phyloP scores from a whole-genome alignment of 2,797 vertebrate species.

The Luscinia megarhynchos region DNA sequence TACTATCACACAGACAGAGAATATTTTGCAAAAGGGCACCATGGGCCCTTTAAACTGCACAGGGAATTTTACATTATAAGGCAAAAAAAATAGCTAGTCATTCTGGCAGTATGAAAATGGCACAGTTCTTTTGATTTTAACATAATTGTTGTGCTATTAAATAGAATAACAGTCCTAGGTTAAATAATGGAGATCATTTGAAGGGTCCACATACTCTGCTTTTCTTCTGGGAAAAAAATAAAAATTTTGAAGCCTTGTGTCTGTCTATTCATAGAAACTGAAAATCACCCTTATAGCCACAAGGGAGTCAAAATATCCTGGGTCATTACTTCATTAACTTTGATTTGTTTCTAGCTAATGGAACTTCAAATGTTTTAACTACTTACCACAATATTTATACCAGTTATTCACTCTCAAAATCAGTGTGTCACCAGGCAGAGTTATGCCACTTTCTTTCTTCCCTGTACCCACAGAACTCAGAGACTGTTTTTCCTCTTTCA shows the following conservation, averaged over 20 bases:
- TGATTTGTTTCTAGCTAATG: background rate
- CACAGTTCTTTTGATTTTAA: background rate
- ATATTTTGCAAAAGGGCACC: background rate
- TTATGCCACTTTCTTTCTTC: background rate
- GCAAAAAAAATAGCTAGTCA: background rate
- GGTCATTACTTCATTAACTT: background rate
- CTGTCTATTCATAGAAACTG: background rate
- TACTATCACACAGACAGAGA: background rate
- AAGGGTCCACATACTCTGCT: background rate
- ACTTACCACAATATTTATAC: background rate
- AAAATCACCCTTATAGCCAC: background rate
- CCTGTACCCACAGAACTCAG: background rate
- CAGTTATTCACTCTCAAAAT: background rate
- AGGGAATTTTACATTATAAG: background rate
- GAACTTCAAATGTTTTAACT: background rate
- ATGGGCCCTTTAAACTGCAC: background rate
- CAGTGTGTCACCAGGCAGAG: background rate
- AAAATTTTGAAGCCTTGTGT: background rate
- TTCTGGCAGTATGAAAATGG: background rate
- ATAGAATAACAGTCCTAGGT: background rate
- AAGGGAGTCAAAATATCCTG: background rate
- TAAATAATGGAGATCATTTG: background rate
- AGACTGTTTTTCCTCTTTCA: background rate
- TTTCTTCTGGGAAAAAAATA: background rate
- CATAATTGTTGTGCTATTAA: background rate